Percentiles rank a stretch among this genome's conserved stretches.
Evolutionary conservation across 2,888 invertebrate species (phyloP).

Genomic region (Teleiodes luculella): DNA sequence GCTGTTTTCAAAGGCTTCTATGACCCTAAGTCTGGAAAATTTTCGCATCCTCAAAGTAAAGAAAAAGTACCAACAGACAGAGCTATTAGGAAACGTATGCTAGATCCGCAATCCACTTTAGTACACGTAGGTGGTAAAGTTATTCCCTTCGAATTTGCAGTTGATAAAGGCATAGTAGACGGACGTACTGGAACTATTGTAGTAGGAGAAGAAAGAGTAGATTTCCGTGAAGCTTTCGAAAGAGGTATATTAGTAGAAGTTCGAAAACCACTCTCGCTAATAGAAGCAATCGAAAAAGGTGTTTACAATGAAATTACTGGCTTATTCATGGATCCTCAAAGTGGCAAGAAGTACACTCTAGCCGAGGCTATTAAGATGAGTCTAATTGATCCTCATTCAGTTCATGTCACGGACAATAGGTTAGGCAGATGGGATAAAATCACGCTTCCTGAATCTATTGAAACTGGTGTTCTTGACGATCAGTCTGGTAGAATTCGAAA

Average conservation of each 20-base stretch:
- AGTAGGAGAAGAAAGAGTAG: constrained; percentile 81
- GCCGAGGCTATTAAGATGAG: constrained; percentile 89
- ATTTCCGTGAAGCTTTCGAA: constrained; percentile 92
- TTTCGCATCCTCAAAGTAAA: constrained; percentile 87
- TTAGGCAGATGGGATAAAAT: constrained; percentile 87
- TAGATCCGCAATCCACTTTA: constrained; percentile 91
- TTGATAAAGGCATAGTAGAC: constrained; percentile 87
- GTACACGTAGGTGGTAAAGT: constrained; percentile 89
- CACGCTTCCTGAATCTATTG: constrained; percentile 87
- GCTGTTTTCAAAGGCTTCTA: constrained; percentile 95
- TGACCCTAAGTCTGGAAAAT: constrained; percentile 89
- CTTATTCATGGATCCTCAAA: constrained; percentile 89
- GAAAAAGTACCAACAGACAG: constrained; percentile 89
- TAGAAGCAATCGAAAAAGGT: constrained; percentile 89
- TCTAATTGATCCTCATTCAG: constrained; percentile 90
- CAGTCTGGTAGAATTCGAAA: constrained; percentile 84
- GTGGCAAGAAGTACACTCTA: constrained; percentile 87
- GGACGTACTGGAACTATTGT: constrained; percentile 84
- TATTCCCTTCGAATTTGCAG: constrained; percentile 90
- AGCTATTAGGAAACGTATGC: constrained; percentile 89
- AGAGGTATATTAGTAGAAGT: constrained; percentile 89
- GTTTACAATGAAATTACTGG: constrained; percentile 89
- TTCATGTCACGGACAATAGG: constrained; percentile 87
- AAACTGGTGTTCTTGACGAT: constrained; percentile 85
- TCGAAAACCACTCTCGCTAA: constrained; percentile 87